Evolutionary conservation across 2,888 invertebrate genomes (phyloP), one percentile per base, ranked within the genome.

Genomic region (Aromia moschata): DNA sequence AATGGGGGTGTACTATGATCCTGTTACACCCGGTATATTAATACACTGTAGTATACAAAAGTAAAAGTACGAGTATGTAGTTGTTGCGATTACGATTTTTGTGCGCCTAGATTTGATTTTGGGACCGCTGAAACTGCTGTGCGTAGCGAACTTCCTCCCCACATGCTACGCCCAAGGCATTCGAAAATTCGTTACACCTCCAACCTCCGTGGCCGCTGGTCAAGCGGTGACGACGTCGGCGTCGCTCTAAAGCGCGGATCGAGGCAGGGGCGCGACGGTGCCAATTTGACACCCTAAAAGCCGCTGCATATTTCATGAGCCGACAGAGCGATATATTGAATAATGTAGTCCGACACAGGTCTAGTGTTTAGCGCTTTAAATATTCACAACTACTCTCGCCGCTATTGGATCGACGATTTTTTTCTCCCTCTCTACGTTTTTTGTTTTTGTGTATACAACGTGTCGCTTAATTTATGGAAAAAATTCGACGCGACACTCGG

Each of bases 261-360:
- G 56, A 61, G 61, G 64, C 61, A 58, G 54, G 62, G 67, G 56
- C 63, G 60, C 59, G 55, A 63, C 62, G 69, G 62, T 68, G 74
- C 73, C 74, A 74, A 75, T 78, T 79, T 80, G 80, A 80, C 80
- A 78, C 79, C 77, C 79, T 81, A 81, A 81, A 81, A 81, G 80
- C 79, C 73, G 51, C 67, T 81, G 75, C 73, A 81, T 81, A 77
- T 80, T 80, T 74, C 71, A 81, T 66, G 58, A 76, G 79, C 76
- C 80, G 79, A 80, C 80, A 80, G 79, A 77, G 79, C 78, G 73
- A 78, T 79, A 75, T 73, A 71, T 71, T 81, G 76, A 81, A 81
- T 81, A 79, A 81, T 81, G 76, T 72, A 81, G 66, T 63, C 67
- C 75, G 77, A 81, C 81, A 81, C 75, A 78, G 80, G 81, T 81